Percentiles rank a stretch among this genome's conserved stretches.
These are phyloP conservation scores for Scolopax rusticola DNA, from an alignment of 2,797 vertebrate genomes.

Conservation along the genomic window DNA sequence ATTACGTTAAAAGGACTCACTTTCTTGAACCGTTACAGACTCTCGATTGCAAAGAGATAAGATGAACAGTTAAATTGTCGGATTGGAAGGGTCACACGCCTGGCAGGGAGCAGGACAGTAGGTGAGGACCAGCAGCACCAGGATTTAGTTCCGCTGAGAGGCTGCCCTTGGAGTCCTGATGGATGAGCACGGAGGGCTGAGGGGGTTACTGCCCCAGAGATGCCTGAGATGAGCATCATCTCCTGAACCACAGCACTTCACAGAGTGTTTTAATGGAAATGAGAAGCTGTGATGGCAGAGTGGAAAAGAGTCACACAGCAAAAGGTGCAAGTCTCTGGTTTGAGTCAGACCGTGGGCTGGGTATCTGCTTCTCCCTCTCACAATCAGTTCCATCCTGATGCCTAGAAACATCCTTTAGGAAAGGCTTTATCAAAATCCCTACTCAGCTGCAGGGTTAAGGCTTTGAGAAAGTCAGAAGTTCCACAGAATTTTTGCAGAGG, in stretches of 20 bases:
- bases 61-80: not conserved
- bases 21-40: not conserved
- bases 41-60: not conserved
- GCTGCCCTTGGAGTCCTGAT: not conserved
- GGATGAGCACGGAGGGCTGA: not conserved
- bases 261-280: accelerated
- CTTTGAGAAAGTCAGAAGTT: not conserved
- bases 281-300: not conserved
- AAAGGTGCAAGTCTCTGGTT: not conserved
- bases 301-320: not conserved
- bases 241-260: not conserved
- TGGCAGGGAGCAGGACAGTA: not conserved
- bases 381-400: not conserved
- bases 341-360: not conserved
- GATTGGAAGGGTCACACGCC: not conserved
- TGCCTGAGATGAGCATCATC: not conserved
- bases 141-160: not conserved
- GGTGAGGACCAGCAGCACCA: not conserved
- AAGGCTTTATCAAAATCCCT: not conserved
- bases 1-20: accelerated
- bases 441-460: not conserved
- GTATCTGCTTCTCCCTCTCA: not conserved
- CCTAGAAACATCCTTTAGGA: not conserved
- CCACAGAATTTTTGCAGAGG: not conserved
- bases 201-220: not conserved